Evolutionary conservation across 1,140 invertebrate species (phyloP).

Genomic region (Nasonia longicornis): DNA sequence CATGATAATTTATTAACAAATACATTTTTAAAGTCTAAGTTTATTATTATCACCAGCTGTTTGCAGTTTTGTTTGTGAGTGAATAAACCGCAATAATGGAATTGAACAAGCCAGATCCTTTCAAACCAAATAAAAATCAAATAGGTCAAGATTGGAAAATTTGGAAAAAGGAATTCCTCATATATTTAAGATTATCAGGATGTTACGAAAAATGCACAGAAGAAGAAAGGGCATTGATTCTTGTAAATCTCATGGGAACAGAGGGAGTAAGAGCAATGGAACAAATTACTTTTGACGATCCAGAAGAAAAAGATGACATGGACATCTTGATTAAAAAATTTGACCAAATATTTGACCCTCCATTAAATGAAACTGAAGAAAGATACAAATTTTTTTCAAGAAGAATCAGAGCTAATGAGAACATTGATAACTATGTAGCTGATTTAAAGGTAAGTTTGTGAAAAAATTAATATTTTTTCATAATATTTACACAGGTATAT

Average conservation of each 20-base stretch:
- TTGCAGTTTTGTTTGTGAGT: not conserved
- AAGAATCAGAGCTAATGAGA: not conserved
- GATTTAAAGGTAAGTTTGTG: constrained; percentile 8
- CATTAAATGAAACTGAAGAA: not conserved
- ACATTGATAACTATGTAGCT: constrained; percentile 1
- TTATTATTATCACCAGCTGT: not conserved
- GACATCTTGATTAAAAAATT: constrained; percentile 45
- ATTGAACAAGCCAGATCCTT: not conserved
- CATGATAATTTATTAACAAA: no score
- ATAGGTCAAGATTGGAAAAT: constrained; percentile 20
- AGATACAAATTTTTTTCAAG: constrained; percentile 11
- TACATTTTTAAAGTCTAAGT: not conserved
- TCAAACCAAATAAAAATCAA: constrained; percentile 13
- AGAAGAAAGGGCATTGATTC: constrained; percentile 4
- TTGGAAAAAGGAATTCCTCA: constrained; percentile 46
- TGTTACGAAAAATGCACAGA: not conserved
- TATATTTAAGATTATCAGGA: not conserved
- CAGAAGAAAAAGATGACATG: constrained; percentile 25
- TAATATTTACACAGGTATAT: no score
- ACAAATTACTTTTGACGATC: constrained; percentile 34
- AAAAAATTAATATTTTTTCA: not conserved
- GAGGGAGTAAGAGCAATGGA: constrained; percentile 35
- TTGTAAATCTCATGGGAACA: constrained; percentile 49
- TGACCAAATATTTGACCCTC: constrained; percentile 37
- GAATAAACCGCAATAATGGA: not conserved